A percentile compares a stretch with the other conserved stretches of the same genome.
phyloP scores from a whole-genome alignment of 92 coral and sea anemone genomes.

The Palythoa grandis region DNA sequence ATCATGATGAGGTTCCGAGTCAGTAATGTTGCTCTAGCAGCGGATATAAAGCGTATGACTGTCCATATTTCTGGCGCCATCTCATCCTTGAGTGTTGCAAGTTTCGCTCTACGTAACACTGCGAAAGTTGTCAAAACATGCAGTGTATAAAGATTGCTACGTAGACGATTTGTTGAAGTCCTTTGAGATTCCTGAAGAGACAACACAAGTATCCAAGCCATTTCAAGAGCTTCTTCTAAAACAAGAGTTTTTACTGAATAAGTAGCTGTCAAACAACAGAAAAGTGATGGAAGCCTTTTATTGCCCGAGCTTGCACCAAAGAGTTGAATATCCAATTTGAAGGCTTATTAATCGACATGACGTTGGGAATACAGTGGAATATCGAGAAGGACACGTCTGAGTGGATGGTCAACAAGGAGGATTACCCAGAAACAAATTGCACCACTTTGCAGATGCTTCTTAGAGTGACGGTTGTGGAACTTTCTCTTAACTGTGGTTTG shows the following conservation, averaged over 20 bases:
- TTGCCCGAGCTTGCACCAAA: constrained; percentile 55
- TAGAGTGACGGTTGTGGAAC: no score
- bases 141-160: constrained; percentile 55
- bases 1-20: constrained; percentile 17
- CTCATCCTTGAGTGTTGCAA: constrained; percentile 57
- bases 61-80: constrained; percentile 65
- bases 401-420: no score
- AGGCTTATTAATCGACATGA: no score
- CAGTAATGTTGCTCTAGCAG: constrained; percentile 7
- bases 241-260: constrained; percentile 71
- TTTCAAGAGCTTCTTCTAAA: constrained; percentile 48
- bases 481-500: no score
- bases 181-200: constrained; percentile 47
- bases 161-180: constrained; percentile 72
- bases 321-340: no score
- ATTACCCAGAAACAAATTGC: no score
- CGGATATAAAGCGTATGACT: constrained; percentile 21
- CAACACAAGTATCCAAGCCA: constrained; percentile 53
- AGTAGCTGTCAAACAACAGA: constrained; percentile 65
- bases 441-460: no score
- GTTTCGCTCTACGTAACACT: no score
- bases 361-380: no score
- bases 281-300: constrained; percentile 64
- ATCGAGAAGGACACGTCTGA: no score
- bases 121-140: constrained; percentile 59